Conservation (phyloP, 2,888 invertebrate species). For the Eledone cirrhosa region DNA sequence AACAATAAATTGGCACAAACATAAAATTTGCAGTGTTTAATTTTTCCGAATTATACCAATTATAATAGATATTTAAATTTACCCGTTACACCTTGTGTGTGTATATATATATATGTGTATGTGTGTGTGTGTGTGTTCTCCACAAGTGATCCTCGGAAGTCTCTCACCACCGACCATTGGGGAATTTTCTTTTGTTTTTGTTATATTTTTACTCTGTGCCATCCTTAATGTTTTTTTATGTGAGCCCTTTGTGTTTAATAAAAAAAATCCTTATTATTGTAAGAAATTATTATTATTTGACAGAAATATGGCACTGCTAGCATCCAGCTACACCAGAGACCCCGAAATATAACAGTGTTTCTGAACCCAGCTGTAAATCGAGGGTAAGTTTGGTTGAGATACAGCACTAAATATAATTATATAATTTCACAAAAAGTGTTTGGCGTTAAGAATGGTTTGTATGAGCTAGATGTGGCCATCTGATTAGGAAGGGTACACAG, state of each 20-base stretch:
- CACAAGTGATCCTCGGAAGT: neutral
- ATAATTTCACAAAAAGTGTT: too few relatives aligned
- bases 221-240: too few relatives aligned
- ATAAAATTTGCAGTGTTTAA: too few relatives aligned
- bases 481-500: too few relatives aligned
- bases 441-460: too few relatives aligned
- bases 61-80: too few relatives aligned
- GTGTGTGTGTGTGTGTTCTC: neutral
- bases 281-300: constrained; percentile 28
- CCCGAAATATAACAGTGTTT: constrained; percentile 84
- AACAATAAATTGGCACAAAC: too few relatives aligned
- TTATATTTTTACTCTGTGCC: neutral
- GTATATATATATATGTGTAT: constrained; percentile 9
- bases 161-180: neutral
- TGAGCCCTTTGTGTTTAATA: too few relatives aligned
- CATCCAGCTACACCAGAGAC: constrained; percentile 72
- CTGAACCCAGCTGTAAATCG: constrained; percentile 90
- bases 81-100: too few relatives aligned
- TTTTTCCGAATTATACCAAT: too few relatives aligned
- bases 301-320: constrained; percentile 76
- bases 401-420: too few relatives aligned
- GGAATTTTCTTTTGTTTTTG: neutral
- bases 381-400: constrained; percentile 70
- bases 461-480: too few relatives aligned
- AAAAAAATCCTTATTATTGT: neutral